A percentile compares a stretch with the other conserved stretches of the same genome.
These are phyloP conservation scores for Drosophila pegasa DNA, from an alignment of 2,888 invertebrate species.

Conservation along the genomic window DNA sequence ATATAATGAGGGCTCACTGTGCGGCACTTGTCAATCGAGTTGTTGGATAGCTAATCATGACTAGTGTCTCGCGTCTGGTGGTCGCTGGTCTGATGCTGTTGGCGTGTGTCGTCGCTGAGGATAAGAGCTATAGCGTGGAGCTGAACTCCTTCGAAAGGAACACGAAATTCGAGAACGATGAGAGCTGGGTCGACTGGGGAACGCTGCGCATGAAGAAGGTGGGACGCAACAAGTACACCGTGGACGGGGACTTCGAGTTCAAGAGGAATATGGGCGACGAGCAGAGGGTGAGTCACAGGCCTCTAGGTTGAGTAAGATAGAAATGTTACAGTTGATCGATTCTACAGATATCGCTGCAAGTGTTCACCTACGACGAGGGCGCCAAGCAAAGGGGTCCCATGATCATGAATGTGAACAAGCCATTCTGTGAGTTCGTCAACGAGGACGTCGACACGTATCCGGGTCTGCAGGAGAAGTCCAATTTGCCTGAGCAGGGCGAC, in stretches of 20 bases:
- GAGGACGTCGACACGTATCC: slow-evolving; percentile 72
- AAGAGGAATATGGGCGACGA: slow-evolving; percentile 71
- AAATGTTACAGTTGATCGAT: not conserved
- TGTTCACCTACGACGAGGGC: slow-evolving; percentile 57
- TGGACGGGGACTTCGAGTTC: slow-evolving; percentile 67
- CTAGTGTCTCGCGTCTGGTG: slow-evolving; percentile 18
- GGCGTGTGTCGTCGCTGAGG: slow-evolving; percentile 30
- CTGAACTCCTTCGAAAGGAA: slow-evolving; percentile 69
- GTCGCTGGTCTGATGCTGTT: slow-evolving; percentile 37
- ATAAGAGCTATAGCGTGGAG: slow-evolving; percentile 68
- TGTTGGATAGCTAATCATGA: slow-evolving; percentile 31
- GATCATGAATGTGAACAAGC: slow-evolving; percentile 62
- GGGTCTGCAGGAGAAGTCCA: slow-evolving; percentile 57
- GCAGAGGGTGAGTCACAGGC: slow-evolving; percentile 53
- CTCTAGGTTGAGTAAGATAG: not conserved
- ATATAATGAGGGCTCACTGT: slow-evolving; percentile 17
- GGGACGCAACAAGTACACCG: slow-evolving; percentile 64
- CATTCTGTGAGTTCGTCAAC: slow-evolving; percentile 68
- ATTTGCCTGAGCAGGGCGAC: slow-evolving; percentile 61
- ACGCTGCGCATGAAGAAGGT: slow-evolving; percentile 72
- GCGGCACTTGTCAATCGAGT: slow-evolving; percentile 12
- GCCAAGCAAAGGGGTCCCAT: slow-evolving; percentile 53
- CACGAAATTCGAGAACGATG: slow-evolving; percentile 55
- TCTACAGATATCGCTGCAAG: slow-evolving; percentile 56
- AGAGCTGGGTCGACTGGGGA: slow-evolving; percentile 74